Evolutionary conservation across 1,140 invertebrate genomes (phyloP).

Genomic region (Harlomillsia oculata): DNA sequence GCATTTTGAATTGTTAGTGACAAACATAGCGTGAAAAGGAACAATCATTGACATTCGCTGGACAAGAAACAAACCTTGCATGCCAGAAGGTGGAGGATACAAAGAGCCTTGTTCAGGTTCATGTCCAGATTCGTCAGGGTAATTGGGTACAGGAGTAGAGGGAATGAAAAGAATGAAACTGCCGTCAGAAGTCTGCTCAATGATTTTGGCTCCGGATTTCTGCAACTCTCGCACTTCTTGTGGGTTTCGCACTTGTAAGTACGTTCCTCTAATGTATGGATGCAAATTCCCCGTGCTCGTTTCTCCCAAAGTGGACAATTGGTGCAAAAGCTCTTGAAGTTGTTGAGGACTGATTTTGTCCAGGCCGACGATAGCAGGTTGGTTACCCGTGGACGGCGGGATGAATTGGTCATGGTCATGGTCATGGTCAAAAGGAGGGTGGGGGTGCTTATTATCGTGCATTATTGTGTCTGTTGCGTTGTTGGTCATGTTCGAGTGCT

Average conservation of each 20-base stretch:
- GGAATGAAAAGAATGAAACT: slow-evolving; percentile 32
- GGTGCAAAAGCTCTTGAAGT: slow-evolving; percentile 32
- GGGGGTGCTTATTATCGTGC: not conserved
- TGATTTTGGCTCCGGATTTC: slow-evolving; percentile 29
- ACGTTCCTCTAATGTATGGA: slow-evolving; percentile 25
- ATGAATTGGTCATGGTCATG: slow-evolving; percentile 29
- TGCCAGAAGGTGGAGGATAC: not conserved
- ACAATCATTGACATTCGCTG: not conserved
- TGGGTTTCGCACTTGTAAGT: slow-evolving; percentile 20
- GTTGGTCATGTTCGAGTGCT: too few relatives aligned
- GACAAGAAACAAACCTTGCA: not conserved
- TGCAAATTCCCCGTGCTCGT: slow-evolving; percentile 1
- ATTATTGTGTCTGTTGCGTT: too few relatives aligned
- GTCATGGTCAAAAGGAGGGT: slow-evolving; percentile 3
- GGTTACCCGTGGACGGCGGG: slow-evolving; percentile 28
- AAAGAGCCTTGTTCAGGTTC: slow-evolving; percentile 14
- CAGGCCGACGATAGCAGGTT: slow-evolving; percentile 23
- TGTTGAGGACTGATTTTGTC: slow-evolving; percentile 30
- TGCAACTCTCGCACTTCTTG: slow-evolving; percentile 27
- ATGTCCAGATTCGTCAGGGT: slow-evolving; percentile 5
- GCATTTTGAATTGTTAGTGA: too few relatives aligned
- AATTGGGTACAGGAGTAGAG: slow-evolving; percentile 14
- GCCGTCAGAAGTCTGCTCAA: slow-evolving; percentile 31
- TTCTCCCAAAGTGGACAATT: slow-evolving; percentile 25
- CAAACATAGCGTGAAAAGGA: not conserved